Percentiles rank a stretch among this genome's conserved stretches.
phyloP scores from a whole-genome alignment of 2,888 invertebrate species.

The Chorisops tibialis region DNA sequence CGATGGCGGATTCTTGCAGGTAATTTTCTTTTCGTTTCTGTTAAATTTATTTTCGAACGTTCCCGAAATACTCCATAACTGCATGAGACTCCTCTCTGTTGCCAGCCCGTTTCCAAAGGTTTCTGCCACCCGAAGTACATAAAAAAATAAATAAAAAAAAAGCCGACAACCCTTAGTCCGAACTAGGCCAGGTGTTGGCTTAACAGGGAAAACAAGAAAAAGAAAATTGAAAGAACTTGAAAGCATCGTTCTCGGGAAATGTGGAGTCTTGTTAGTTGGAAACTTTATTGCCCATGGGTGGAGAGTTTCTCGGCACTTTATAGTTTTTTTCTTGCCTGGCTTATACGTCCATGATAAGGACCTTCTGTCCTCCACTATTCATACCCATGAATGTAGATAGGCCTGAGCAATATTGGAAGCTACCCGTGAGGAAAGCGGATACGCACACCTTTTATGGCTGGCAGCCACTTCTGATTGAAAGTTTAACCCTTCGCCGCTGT shows the following conservation, averaged over 20 bases:
- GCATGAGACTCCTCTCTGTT: too few species aligned
- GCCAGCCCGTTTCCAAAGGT: too few species aligned
- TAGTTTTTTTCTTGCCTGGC: constrained; percentile 3
- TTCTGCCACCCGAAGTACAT: too few species aligned
- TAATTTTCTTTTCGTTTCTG: constrained; percentile 44
- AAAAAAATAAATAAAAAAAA: too few species aligned
- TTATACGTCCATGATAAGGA: constrained; percentile 1
- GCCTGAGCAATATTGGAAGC: neutral
- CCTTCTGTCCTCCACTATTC: too few species aligned
- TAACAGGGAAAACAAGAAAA: constrained; percentile 16
- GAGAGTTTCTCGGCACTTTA: constrained; percentile 19
- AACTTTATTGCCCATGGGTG: constrained; percentile 15
- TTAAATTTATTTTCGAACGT: too few species aligned
- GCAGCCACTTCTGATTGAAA: constrained; percentile 6
- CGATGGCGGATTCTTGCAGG: constrained; percentile 86
- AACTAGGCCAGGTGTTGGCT: constrained; percentile 19
- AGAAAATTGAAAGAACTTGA: constrained; percentile 5
- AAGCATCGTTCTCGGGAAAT: constrained; percentile 6
- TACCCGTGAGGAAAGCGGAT: neutral
- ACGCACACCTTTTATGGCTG: neutral
- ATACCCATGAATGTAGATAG: too few species aligned
- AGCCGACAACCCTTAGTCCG: neutral
- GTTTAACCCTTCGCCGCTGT: neutral
- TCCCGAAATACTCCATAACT: too few species aligned
- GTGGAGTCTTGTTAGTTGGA: constrained; percentile 19